Evolutionary conservation across 2,113 vertebrate genomes (phyloP).

Genomic region (Lutjanus erythropterus): DNA sequence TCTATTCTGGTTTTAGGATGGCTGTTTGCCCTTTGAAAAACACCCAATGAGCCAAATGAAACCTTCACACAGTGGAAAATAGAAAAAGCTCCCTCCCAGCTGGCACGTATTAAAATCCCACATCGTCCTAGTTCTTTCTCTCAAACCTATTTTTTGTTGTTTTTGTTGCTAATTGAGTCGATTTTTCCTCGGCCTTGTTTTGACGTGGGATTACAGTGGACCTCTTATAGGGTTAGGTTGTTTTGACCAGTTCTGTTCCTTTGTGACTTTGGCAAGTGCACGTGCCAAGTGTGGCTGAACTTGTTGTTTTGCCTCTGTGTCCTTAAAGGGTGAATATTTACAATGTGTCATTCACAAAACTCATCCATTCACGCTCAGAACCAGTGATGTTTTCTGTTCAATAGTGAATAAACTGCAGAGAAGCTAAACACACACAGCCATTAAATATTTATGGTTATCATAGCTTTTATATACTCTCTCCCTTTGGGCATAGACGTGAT

Average conservation of each 20-base stretch:
- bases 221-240: conserved; percentile 29
- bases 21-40: conserved; percentile 50
- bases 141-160: conserved; percentile 45
- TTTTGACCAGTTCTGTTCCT: conserved; percentile 53
- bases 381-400: neutral
- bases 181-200: conserved; percentile 39
- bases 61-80: conserved; percentile 53
- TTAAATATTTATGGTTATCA: neutral
- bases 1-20: conserved; percentile 42
- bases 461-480: neutral
- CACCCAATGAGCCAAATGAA: conserved; percentile 38
- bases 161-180: conserved; percentile 49
- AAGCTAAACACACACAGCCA: neutral
- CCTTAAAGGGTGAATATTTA: neutral
- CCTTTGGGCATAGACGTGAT: neutral
- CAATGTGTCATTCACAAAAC: conserved; percentile 25
- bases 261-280: conserved; percentile 28
- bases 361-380: neutral
- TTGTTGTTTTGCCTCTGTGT: conserved; percentile 29
- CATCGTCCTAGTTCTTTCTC: conserved; percentile 41
- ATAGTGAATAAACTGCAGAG: neutral
- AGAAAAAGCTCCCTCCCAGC: conserved; percentile 35
- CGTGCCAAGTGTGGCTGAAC: conserved; percentile 35
- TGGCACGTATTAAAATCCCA: conserved; percentile 59
- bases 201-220: conserved; percentile 47